These are phyloP conservation scores for Diarsia dahlii DNA, from an alignment of 2,888 invertebrate species.

Conservation along the genomic window DNA sequence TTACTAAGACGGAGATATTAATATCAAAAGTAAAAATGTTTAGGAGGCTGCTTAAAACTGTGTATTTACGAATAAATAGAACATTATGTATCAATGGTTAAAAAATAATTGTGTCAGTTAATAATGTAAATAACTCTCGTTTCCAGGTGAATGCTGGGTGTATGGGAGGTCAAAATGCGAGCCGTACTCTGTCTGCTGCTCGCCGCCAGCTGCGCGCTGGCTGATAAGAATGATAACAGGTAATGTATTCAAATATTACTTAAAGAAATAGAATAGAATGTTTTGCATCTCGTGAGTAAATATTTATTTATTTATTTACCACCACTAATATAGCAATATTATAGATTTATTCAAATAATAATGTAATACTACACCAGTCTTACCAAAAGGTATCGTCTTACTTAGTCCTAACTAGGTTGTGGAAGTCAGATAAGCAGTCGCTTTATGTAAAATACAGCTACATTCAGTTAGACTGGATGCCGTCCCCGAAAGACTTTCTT, in stretches of 20 bases:
- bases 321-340: too few relatives aligned
- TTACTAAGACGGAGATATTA: not conserved
- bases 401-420: too few relatives aligned
- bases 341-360: too few relatives aligned
- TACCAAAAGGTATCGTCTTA: too few relatives aligned
- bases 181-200: constrained; percentile 77
- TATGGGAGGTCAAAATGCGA: constrained; percentile 80
- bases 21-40: not conserved
- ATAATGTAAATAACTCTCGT: constrained; percentile 57
- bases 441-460: too few relatives aligned
- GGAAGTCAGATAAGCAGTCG: too few relatives aligned
- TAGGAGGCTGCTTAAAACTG: not conserved
- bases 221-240: constrained; percentile 80
- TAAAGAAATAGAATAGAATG: not conserved
- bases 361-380: not conserved
- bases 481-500: too few relatives aligned
- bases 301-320: too few relatives aligned
- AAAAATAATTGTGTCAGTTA: not conserved
- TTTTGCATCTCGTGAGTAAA: not conserved
- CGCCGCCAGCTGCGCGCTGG: constrained; percentile 73
- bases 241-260: constrained; percentile 49
- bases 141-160: constrained; percentile 79
- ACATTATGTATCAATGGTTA: not conserved
- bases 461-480: too few relatives aligned
- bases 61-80: not conserved